These are phyloP conservation scores for Xylota sylvarum DNA, from an alignment of 2,888 invertebrate species.

Conservation along the genomic window DNA sequence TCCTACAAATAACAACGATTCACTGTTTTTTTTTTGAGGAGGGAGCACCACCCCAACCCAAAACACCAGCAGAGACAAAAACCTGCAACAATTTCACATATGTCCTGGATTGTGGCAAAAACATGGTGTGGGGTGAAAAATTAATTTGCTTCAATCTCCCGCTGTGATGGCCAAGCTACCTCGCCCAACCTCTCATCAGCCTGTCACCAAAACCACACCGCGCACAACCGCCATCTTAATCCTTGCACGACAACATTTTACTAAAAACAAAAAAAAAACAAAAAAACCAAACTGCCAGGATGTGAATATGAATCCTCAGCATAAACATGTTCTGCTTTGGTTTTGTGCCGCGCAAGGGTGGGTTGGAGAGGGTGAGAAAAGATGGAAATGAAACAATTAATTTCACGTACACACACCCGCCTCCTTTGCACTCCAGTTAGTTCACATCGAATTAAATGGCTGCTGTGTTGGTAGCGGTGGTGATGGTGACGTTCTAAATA, in stretches of 20 bases:
- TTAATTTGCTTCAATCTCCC: constrained; percentile 56
- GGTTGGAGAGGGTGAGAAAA: constrained; percentile 26
- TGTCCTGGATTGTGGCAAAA: constrained; percentile 20
- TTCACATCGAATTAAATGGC: constrained; percentile 56
- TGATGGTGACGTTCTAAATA: constrained; percentile 58
- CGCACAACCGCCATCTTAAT: constrained; percentile 56
- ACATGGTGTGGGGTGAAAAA: constrained; percentile 37
- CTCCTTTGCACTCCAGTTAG: not conserved
- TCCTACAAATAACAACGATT: constrained; percentile 13
- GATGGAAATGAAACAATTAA: constrained; percentile 74
- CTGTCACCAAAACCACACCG: constrained; percentile 23
- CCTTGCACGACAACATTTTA: constrained; percentile 50
- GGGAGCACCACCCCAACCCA: too few species aligned
- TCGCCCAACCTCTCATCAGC: constrained; percentile 9
- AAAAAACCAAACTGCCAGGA: constrained; percentile 40
- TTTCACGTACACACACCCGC: constrained; percentile 38
- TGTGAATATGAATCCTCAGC: constrained; percentile 58
- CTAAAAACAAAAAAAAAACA: constrained; percentile 1
- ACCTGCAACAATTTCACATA: constrained; percentile 54
- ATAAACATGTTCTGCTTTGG: constrained; percentile 39
- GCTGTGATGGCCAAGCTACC: constrained; percentile 26
- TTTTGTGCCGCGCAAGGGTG: not conserved
- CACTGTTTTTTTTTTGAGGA: too few species aligned
- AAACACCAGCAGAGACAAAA: constrained; percentile 10
- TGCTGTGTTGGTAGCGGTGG: constrained; percentile 32